Base-by-base conservation (phyloP, 2,888 invertebrate genomes). In the Parnassius smintheus region DNA sequence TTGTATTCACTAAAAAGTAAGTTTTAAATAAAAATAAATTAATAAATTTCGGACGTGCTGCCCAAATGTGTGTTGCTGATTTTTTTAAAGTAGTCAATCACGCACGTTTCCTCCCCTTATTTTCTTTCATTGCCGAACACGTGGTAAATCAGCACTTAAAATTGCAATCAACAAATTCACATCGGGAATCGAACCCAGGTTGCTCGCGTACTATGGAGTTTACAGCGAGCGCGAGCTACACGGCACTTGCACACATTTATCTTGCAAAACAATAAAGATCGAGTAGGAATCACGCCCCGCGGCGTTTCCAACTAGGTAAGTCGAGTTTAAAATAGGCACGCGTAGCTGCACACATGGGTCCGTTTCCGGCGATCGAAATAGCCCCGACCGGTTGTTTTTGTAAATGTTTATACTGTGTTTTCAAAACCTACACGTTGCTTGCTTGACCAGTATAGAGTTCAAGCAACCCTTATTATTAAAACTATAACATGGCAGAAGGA, bases 301-400 rank as follows among this genome's bases (percentile, higher is more conserved):
- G 4, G 13, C 13, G 13, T 45, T 49, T 52, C 25, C 42, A 57
- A 51, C 59, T 42, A 48, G 9, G 35, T 35, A 46, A 55, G 52
- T 22, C 41, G n/a, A 42, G 45, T 59, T 61, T 61, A 57, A 61
- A 65, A 61, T 65, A 61, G 58, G 42, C 12, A 18, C 54, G 51
- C 48, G 18, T 45, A 22, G 35, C 25, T 9, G 61, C 66, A 66
- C 76, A 76, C 76, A 74, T 77, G 76, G 69, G 63, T 62, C 56
- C 54, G 73, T 72, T 81, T 83, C 83, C 82, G 80, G 59, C 72
- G 73, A 70, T 75, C 52, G 64, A 78, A 82, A 82, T 83, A 83
- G 70, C 72, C 56, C 61, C 54, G 46, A 67, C 75, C 71, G 75
- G 74, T 61, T 71, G 73, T 77, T 78, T 74, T 78, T 75, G 76